Percentiles rank a stretch among this genome's conserved stretches.
Conservation (phyloP, 2,797 vertebrate genomes). For the Chrysocyon brachyurus region DNA sequence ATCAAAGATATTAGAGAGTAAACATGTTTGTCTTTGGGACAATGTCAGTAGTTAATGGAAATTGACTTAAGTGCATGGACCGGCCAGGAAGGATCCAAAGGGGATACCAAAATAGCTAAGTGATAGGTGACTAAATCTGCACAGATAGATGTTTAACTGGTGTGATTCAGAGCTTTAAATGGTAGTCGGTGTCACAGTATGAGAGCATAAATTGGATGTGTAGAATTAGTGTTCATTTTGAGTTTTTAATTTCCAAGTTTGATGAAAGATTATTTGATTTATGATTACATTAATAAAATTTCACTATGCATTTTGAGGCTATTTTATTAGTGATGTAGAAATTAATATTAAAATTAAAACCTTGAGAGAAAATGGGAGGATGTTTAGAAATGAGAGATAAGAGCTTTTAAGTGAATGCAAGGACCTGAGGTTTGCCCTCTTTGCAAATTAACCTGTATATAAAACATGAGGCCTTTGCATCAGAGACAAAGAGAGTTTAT, state of each 20-base stretch:
- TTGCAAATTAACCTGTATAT: neutral
- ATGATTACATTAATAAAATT: conserved; percentile 55
- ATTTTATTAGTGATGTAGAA: neutral
- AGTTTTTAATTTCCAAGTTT: conserved; percentile 44
- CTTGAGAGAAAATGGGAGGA: neutral
- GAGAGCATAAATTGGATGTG: neutral
- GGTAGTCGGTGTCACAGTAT: neutral
- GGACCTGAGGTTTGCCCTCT: neutral
- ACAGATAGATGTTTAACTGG: neutral
- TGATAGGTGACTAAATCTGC: neutral
- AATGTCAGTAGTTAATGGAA: neutral
- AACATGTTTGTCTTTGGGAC: neutral
- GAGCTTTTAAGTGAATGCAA: neutral
- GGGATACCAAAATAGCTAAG: neutral
- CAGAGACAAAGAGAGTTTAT: neutral
- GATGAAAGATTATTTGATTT: conserved; percentile 53
- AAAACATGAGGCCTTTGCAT: neutral
- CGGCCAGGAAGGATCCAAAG: neutral
- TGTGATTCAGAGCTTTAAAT: neutral
- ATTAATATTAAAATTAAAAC: conserved; percentile 52
- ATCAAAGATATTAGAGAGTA: neutral
- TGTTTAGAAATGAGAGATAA: neutral
- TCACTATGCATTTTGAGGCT: neutral
- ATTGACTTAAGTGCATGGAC: neutral
- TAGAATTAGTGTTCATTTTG: neutral